Conservation (phyloP, 2,113 vertebrate genomes). For the Cariama cristata region DNA sequence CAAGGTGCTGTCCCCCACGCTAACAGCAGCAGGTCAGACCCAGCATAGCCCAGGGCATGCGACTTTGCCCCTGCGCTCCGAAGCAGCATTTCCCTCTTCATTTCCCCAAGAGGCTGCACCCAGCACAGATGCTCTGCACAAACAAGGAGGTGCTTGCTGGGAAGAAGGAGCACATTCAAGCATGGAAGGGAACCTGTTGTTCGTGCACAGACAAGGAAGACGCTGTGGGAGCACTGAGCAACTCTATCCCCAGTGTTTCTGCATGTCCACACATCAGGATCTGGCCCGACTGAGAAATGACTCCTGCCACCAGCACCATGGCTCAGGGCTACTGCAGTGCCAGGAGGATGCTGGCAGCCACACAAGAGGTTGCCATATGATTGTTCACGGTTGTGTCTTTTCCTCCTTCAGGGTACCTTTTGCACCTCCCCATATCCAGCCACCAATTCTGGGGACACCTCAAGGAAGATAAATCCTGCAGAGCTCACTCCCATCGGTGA, state of each 20-base stretch:
- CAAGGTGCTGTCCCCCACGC: rapidly evolving
- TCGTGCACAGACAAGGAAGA: not conserved
- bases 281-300: rapidly evolving
- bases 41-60: rapidly evolving
- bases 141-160: not conserved
- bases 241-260: not conserved
- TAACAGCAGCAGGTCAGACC: not conserved
- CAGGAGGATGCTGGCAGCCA: not conserved
- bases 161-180: not conserved
- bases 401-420: not conserved
- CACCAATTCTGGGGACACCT: rapidly evolving
- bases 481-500: not conserved
- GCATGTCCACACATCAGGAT: not conserved
- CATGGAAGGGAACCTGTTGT: not conserved
- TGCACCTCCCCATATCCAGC: not conserved
- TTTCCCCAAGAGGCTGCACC: not conserved
- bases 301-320: not conserved
- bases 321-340: not conserved
- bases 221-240: rapidly evolving
- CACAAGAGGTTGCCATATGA: not conserved
- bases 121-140: not conserved
- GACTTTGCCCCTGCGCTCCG: not conserved
- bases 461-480: not conserved
- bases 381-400: not conserved
- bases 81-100: no score